These are phyloP conservation scores for Eledone cirrhosa DNA, from an alignment of 2,888 invertebrate genomes.

Conservation along the genomic window DNA sequence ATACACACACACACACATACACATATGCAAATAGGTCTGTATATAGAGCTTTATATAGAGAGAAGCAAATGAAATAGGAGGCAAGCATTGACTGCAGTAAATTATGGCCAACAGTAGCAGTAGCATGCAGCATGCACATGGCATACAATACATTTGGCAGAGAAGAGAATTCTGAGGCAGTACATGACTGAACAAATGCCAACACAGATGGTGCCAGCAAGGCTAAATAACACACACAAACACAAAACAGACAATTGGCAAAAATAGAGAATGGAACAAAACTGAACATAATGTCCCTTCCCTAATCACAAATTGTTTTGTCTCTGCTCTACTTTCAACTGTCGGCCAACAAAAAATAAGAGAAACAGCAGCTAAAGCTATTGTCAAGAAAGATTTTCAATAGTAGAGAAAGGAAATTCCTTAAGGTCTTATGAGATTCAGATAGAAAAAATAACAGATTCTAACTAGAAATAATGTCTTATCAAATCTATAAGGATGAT, in stretches of 20 bases:
- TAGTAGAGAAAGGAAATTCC: too few species aligned
- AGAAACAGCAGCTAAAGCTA: too few species aligned
- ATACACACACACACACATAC: too few species aligned
- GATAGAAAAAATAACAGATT: too few species aligned
- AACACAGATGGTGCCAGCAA: constrained; percentile 12
- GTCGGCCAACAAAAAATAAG: constrained; percentile 9
- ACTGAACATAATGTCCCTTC: background rate
- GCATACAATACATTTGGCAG: constrained; percentile 23
- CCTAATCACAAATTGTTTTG: constrained; percentile 15
- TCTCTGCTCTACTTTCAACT: background rate
- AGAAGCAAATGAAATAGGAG: constrained; percentile 23
- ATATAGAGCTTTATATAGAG: background rate
- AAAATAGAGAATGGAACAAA: constrained; percentile 1
- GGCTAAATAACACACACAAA: constrained; percentile 13
- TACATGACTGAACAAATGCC: constrained; percentile 22
- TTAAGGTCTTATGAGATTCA: too few species aligned
- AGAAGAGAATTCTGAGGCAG: constrained; percentile 17
- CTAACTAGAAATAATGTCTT: too few species aligned
- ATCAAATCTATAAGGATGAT: too few species aligned
- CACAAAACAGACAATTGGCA: constrained; percentile 18
- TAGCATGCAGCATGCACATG: constrained; percentile 25
- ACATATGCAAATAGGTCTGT: too few species aligned
- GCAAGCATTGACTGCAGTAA: constrained; percentile 1
- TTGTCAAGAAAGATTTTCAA: too few species aligned
- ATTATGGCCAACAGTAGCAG: too few species aligned